Evolutionary conservation across 2,113 vertebrate genomes (phyloP).

Genomic region (Panthera tigris): DNA sequence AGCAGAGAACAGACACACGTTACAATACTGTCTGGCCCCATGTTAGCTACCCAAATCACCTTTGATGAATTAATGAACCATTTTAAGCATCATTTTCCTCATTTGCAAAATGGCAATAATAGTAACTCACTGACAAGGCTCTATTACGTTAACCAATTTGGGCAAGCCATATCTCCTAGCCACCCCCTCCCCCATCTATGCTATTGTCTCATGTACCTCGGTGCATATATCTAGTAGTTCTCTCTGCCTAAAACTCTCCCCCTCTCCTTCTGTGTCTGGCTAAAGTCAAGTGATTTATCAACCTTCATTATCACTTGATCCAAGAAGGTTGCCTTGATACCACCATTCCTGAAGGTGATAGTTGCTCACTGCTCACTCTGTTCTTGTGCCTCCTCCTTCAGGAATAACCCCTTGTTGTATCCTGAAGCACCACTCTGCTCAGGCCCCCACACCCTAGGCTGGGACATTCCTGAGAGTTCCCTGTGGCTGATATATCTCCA

Average conservation of each 20-base stretch:
- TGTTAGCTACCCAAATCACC: neutral
- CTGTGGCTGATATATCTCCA: neutral
- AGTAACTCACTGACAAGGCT: neutral
- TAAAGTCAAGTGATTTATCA: neutral
- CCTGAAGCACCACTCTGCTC: neutral
- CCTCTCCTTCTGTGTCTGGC: neutral
- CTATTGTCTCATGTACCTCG: accelerated
- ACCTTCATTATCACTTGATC: neutral
- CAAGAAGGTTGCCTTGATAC: neutral
- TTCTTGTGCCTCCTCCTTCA: neutral
- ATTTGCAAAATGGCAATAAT: neutral
- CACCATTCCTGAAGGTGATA: neutral
- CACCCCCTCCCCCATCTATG: too few species aligned
- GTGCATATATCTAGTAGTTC: neutral
- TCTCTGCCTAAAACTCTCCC: neutral
- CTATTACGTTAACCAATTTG: neutral
- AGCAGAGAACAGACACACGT: neutral
- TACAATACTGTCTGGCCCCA: neutral
- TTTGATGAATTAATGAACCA: neutral
- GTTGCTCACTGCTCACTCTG: neutral
- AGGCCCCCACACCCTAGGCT: neutral
- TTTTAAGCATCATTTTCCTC: neutral
- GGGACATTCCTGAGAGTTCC: neutral
- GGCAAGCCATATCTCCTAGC: accelerated
- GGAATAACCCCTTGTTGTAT: neutral